phyloP scores from a whole-genome alignment of 2,888 invertebrate genomes.

The Pseudanteris insignis region DNA sequence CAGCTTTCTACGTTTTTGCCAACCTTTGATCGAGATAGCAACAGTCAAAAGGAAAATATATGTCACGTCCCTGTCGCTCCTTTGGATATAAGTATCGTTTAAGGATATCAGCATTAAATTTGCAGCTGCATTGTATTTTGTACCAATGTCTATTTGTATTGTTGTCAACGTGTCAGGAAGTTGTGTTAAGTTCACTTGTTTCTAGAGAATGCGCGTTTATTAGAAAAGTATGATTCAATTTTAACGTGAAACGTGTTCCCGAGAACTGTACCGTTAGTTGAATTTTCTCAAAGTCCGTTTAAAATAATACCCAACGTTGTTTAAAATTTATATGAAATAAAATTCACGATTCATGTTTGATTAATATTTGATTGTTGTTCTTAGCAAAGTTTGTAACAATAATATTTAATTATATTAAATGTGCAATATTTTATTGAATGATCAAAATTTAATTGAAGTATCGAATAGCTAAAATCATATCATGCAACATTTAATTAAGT shows the following conservation, averaged over 20 bases:
- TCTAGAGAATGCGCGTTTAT: slow-evolving; percentile 34
- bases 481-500: no score
- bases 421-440: no score
- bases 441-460: no score
- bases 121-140: slow-evolving; percentile 65
- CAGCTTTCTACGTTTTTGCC: no score
- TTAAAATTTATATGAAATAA: neutral
- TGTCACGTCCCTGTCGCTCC: slow-evolving; percentile 53
- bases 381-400: no score
- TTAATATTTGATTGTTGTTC: no score
- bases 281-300: slow-evolving; percentile 6
- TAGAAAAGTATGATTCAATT: no score
- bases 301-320: neutral
- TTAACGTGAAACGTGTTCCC: slow-evolving; percentile 45
- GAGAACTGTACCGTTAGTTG: slow-evolving; percentile 44
- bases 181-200: slow-evolving; percentile 39
- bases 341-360: no score
- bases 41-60: no score
- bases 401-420: no score
- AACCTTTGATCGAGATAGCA: no score
- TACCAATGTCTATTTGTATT: slow-evolving; percentile 64
- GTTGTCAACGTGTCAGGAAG: slow-evolving; percentile 56
- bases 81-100: slow-evolving; percentile 55
- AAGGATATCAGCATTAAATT: slow-evolving; percentile 59
- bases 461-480: no score